Base-by-base conservation (phyloP, 2,113 vertebrate genomes). In the Ivindomyrus marchei region DNA sequence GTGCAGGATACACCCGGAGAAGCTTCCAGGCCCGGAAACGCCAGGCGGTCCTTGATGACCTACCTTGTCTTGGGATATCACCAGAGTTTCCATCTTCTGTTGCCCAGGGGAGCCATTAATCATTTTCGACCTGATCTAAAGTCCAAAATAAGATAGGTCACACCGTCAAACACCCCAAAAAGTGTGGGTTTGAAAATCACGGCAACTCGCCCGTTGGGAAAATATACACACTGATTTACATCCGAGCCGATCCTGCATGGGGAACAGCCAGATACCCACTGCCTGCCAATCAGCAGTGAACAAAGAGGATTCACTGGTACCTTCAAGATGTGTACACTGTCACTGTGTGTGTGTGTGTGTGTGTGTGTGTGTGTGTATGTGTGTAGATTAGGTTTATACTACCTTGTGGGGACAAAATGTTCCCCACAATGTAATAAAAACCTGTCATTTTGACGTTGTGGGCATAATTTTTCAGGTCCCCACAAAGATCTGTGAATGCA, bases 1-100 rank as follows among this genome's bases (percentile, higher is more conserved):
- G 70, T 6, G 13, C 70, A 77, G 70, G 15, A 39, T 4, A 3
- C 0, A 1, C 42, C 88, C 24, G 85, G n/a, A 74, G 3, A 70
- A 47, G n/a, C n/a, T n/a, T n/a, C 9, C 42, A 21, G 58, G 6
- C 11, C 9, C 10, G 3, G 3, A 66, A 11, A 27, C 0, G 9
- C 62, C 62, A 66, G 62, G n/a, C 9, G n/a, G 9, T 11, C n/a
- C 8, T 10, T 13, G n/a, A n/a, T 66, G 31, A 52, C 52, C 97
- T 95, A 99, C 98, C 98, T 99, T 97, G 96, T 99, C 98, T 90
- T 98, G 97, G 88, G 98, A 99, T 94, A 98, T 99, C 91, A 99
- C 96, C 90, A 99, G 91, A 0, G 98, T 98, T 91, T 94, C 92
- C 92, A 99, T 96, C 8, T 95, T 97, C 90, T 93, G 95, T 92